Evolutionary conservation across 2,888 invertebrate species (phyloP).

Genomic region (Eupeodes latifasciatus): DNA sequence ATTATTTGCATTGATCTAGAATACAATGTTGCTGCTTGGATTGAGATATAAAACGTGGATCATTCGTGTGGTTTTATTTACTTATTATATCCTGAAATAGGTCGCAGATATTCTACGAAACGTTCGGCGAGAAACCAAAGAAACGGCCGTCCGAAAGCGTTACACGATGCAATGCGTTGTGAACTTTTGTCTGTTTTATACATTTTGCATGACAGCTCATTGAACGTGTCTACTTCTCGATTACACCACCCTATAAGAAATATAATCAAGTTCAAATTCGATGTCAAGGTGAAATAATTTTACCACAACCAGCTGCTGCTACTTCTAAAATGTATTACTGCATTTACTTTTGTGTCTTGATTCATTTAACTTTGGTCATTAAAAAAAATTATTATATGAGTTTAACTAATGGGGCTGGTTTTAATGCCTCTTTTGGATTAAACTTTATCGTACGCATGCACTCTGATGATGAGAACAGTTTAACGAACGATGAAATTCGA

Average conservation of each 20-base stretch:
- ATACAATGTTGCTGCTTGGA: conserved; percentile 25
- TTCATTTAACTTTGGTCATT: conserved; percentile 41
- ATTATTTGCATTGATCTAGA: conserved; percentile 31
- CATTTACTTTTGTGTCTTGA: conserved; percentile 25
- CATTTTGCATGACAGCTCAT: not conserved
- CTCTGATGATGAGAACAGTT: not conserved
- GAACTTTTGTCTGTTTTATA: not conserved
- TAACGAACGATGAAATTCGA: conserved; percentile 17
- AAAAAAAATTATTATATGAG: conserved; percentile 44
- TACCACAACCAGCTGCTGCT: not conserved
- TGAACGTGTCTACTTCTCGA: conserved; percentile 14
- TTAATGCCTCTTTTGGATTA: conserved; percentile 55
- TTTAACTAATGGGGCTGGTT: conserved; percentile 44
- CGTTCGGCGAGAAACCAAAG: not conserved
- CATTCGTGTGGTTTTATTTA: conserved; percentile 6
- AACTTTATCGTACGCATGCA: conserved; percentile 1
- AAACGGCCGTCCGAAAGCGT: not conserved
- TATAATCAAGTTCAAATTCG: conserved; percentile 66
- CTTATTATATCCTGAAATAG: conserved; percentile 7
- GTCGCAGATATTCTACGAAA: not conserved
- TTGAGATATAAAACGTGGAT: conserved; percentile 4
- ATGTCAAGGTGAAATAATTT: conserved; percentile 69
- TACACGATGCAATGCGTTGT: not conserved
- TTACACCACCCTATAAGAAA: conserved; percentile 11
- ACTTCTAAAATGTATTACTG: conserved; percentile 17